These are phyloP conservation scores for Protosalanx chinensis DNA, from an alignment of 2,797 vertebrate genomes.

Conservation along the genomic window DNA sequence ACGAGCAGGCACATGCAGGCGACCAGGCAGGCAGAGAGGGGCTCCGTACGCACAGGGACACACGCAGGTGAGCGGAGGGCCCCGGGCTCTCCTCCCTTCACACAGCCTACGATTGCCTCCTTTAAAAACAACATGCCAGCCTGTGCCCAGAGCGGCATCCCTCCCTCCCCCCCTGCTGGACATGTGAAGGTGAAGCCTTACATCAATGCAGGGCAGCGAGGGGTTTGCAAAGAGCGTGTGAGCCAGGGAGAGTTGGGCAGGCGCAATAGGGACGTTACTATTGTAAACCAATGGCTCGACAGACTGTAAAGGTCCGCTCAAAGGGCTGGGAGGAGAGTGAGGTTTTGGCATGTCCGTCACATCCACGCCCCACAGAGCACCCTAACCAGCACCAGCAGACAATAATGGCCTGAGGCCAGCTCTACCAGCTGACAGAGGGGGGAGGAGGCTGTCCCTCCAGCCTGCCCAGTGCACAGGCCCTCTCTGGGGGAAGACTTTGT, in stretches of 20 bases:
- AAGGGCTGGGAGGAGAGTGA: constrained; percentile 12
- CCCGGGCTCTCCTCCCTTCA: constrained; percentile 29
- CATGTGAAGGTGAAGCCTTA: constrained; percentile 52
- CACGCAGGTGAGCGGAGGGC: constrained; percentile 51
- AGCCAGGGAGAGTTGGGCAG: background rate
- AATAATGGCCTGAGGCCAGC: constrained; percentile 30
- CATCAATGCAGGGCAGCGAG: constrained; percentile 41
- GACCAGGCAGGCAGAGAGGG: constrained; percentile 29
- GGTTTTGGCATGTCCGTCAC: constrained; percentile 17
- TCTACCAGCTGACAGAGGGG: constrained; percentile 14
- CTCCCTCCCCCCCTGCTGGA: constrained; percentile 34
- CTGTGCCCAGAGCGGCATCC: constrained; percentile 33
- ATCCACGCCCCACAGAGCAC: constrained; percentile 16
- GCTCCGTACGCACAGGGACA: constrained; percentile 43
- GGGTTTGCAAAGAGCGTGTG: constrained; percentile 12
- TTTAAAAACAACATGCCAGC: constrained; percentile 46
- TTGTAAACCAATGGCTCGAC: constrained; percentile 16
- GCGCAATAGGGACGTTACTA: constrained; percentile 21
- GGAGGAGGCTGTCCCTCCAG: background rate
- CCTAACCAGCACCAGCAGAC: constrained; percentile 34
- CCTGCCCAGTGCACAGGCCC: constrained; percentile 3
- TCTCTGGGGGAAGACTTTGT: background rate
- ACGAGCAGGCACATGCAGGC: constrained; percentile 44
- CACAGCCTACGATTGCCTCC: constrained; percentile 34
- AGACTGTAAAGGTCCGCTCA: constrained; percentile 18